These are phyloP conservation scores for Zoanthus sociatus DNA, from an alignment of 92 coral and sea anemone species.

Conservation along the genomic window DNA sequence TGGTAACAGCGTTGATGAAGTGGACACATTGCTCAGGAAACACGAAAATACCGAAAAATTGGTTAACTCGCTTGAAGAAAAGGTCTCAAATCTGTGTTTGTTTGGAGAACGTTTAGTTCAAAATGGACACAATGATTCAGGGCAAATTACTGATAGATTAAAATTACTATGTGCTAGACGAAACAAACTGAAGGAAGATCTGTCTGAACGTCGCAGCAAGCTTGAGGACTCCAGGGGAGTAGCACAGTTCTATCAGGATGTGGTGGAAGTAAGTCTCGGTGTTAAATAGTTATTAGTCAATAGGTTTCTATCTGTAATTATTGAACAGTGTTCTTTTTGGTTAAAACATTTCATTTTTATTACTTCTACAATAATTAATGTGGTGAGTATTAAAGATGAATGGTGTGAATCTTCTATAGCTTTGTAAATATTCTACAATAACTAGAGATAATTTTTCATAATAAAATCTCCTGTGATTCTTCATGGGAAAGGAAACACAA, in stretches of 20 bases:
- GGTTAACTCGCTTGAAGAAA: conserved; percentile 80
- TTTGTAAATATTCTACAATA: no score
- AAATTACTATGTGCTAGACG: conserved; percentile 78
- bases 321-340: background rate
- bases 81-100: conserved; percentile 68
- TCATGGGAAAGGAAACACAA: no score
- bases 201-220: conserved; percentile 76
- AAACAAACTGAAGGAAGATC: conserved; percentile 74
- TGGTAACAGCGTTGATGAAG: conserved; percentile 94
- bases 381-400: background rate
- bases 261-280: conserved; percentile 77
- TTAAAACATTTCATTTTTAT: background rate
- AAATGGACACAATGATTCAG: conserved; percentile 74
- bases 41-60: conserved; percentile 94
- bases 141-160: conserved; percentile 71
- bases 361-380: background rate
- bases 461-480: no score
- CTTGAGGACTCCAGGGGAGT: conserved; percentile 88
- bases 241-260: conserved; percentile 94
- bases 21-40: conserved; percentile 84
- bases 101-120: conserved; percentile 78
- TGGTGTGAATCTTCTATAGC: background rate
- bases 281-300: background rate
- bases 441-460: no score
- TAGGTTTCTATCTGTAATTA: background rate